Base-by-base conservation (phyloP, 2,113 vertebrate genomes). In the Zosterops japonicus region DNA sequence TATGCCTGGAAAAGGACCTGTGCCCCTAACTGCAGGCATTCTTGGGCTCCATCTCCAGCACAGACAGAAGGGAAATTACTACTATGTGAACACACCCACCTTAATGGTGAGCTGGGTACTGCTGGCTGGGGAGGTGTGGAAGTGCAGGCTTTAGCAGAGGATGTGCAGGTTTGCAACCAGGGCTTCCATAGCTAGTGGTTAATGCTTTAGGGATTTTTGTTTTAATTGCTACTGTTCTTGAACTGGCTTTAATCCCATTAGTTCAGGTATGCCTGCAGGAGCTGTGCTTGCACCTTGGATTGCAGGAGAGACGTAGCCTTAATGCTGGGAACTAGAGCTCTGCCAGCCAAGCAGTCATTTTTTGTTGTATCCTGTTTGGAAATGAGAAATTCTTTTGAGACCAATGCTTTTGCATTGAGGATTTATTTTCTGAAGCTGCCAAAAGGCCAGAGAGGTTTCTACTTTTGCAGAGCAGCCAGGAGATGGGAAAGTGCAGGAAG, bases 161-260 rank as follows among this genome's bases (percentile, higher is more conserved):
- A 93, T 97, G 72, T 94, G 52, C 76, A 96, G 86, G 83, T 90
- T 93, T 91, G 92, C 79, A 95, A 46, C 49, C 69, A 78, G 70
- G 55, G 35, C 35, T 95, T 92, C 92, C 88, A 90, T 65, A 0
- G 0, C 89, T 91, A 33, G 85, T 92, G 93, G 89, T 91, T 93
- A 94, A 60, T 41, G 80, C 64, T 96, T 86, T 92, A 83, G 64
- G 94, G 91, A 81, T 94, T 96, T 94, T 96, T 94, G 14, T 55
- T 92, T 94, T 93, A 96, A 97, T 95, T 96, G 94, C 64, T 93
- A 36, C 76, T 93, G 69, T 89, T 97, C 83, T 91, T 90, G 80
- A 89, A 68, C 72, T 92, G 68, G 60, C 89, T 92, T 81, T 95
- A 94, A 96, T 95, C 91, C 80, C 72, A 89, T 93, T 95, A 89